Base-by-base conservation (phyloP, 2,888 invertebrate genomes). In the Hydraecia micacea region DNA sequence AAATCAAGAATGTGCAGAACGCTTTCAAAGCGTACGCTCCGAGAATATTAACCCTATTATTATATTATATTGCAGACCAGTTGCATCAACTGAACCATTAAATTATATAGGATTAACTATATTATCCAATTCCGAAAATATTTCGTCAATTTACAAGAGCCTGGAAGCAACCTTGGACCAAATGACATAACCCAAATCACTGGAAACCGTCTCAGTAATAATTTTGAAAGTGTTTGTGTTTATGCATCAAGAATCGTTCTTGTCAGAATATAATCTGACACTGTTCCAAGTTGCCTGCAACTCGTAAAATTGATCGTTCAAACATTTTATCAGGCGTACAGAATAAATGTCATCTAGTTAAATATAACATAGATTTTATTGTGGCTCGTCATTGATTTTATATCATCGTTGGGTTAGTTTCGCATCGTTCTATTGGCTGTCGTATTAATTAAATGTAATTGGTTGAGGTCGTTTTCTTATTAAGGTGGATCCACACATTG, bases 251-350 rank as follows among this genome's bases (percentile, higher is more conserved):
- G 58, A 71, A 68, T 79, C 39, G n/a, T 77, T 74, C 68, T n/a
- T 69, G 65, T 68, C 68, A 68, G 2, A 75, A 60, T 63, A 73
- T n/a, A n/a, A n/a, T 70, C 87, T 86, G 86, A 75, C 66, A 73
- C 60, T 0, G 32, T 88, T 88, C 79, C 85, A 79, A 78, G 52
- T n/a, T 9, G 62, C 55, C 63, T 63, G 65, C 71, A 67, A 63
- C 55, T 71, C 88, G 32, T 87, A 87, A 87, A 88, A 65, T 69
- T 36, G 39, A 72, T 65, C 11, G 39, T 77, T 73, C 71, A 86
- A 63, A 66, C 63, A 86, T 71, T 74, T 69, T 65, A 77, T 67
- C 73, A 66, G 67, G 65, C 69, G 68, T 4, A 13, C 32, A 2
- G 13, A 60, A 70, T 76, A 72, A 75, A 88, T 84, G 81, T 84